A percentile compares a stretch with the other conserved stretches of the same genome.
Conservation (phyloP, 2,113 vertebrate species). For the Ramphastos sulfuratus region DNA sequence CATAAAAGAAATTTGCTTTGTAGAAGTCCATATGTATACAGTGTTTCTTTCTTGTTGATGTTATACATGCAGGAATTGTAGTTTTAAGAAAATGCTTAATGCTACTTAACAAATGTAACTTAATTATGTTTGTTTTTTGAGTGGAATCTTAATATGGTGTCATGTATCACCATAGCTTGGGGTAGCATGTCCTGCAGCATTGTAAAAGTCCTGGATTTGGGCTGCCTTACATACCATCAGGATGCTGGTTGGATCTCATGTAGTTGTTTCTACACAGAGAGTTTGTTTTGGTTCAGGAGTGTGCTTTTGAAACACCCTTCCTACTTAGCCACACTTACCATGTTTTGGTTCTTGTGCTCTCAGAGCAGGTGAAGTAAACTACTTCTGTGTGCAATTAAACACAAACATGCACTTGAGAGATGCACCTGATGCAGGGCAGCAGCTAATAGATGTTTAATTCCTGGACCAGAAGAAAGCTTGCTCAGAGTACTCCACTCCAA, state of each 20-base stretch:
- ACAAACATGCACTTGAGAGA: not conserved
- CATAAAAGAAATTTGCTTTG: not conserved
- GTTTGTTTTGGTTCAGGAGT: not conserved
- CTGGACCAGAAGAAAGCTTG: not conserved
- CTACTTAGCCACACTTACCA: not conserved
- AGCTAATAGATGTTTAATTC: not conserved
- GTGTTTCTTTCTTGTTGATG: not conserved
- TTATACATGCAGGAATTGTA: not conserved
- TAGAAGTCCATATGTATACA: fast-evolving
- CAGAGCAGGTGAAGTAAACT: fast-evolving
- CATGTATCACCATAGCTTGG: fast-evolving
- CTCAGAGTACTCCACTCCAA: not conserved
- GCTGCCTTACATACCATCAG: not conserved
- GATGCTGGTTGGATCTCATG: not conserved
- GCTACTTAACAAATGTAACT: not conserved
- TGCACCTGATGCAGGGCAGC: not conserved
- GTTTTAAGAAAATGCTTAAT: not conserved
- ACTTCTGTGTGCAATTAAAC: not conserved
- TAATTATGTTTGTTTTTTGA: not conserved
- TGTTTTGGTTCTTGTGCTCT: not conserved
- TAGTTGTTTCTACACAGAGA: not conserved
- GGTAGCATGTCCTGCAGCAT: not conserved
- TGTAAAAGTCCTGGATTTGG: not conserved
- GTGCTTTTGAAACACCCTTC: not conserved
- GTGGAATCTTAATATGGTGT: not conserved